Base-by-base conservation (phyloP, 2,797 vertebrate genomes). In the Spheniscus humboldti region DNA sequence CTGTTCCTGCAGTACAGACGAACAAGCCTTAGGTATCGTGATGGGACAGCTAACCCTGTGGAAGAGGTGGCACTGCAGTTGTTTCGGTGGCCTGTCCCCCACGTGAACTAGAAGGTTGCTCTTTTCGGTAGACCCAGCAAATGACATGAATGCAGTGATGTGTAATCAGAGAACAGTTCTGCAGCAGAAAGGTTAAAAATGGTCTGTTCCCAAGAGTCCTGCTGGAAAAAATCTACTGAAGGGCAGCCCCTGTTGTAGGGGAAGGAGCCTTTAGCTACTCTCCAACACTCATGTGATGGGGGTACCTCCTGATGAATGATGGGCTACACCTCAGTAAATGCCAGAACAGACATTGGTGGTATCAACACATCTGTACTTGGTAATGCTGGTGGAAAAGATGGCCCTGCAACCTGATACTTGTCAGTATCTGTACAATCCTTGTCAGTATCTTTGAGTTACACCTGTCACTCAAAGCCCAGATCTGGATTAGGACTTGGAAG, bases 281-380 rank as follows among this genome's bases (percentile, higher is more conserved):
- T 80, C 0, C 19, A 11, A 3, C 9, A 13, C 23, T 20, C 23
- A 3, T 7, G 14, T 22, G 47, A 7, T 28, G 13, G 19, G 53
- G 1, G 3, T 45, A 22, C 18, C 18, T 72, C 22, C 13, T 6
- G 18, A 4, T 48, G 31, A 35, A 12, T 28, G 37, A 6, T 66
- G 27, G 19, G n/a, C 31, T 90, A 3, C 4, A 2, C 35, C 28
- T 39, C 55, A 24, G 1, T 3, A 22, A 64, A 35, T 60, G 59
- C 59, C 18, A 45, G 50, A 35, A 8, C 39, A 37, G 78, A 8
- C 10, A 4, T 10, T 0, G 1, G 4, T 1, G 2, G 8, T 72
- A 10, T 33, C 31, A 45, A 11, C 33, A 11, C 16, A n/a, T n/a
- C 12, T 50, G 31, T 18, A 8, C 47, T 63, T 0, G 0, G 35